Conservation (phyloP, 2,797 vertebrate species). For the Eremophila alpestris region DNA sequence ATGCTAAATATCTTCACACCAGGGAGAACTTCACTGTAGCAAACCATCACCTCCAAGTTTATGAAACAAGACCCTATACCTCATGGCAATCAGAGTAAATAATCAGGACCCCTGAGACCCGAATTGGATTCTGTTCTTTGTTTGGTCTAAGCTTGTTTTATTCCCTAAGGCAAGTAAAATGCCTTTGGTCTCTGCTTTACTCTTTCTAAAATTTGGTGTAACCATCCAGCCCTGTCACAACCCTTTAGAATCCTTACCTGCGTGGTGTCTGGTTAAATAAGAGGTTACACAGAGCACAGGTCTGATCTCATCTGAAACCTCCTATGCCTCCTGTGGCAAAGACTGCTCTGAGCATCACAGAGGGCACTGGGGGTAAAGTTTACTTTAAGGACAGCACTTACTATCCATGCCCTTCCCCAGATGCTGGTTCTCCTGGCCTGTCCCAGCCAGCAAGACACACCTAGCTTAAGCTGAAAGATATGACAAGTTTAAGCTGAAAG, state of each 20-base stretch:
- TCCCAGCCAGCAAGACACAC: slow-evolving; percentile 17
- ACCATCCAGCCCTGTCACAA: neutral
- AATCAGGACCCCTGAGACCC: neutral
- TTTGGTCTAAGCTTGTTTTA: neutral
- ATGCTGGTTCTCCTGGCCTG: neutral
- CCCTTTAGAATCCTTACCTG: neutral
- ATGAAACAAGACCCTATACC: neutral
- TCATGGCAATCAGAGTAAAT: neutral
- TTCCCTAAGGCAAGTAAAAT: neutral
- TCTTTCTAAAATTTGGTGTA: neutral
- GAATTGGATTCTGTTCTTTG: neutral
- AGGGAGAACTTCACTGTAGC: neutral
- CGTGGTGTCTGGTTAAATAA: neutral
- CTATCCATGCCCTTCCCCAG: neutral
- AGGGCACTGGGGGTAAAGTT: slow-evolving; percentile 25
- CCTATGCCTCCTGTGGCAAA: neutral
- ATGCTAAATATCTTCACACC: neutral
- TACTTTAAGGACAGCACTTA: neutral
- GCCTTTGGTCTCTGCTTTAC: neutral
- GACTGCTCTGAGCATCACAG: neutral
- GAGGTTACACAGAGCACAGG: neutral
- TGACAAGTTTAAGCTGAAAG: neutral
- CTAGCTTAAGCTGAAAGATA: slow-evolving; percentile 14
- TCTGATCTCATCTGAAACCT: neutral
- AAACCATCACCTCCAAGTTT: neutral